Percentiles rank a stretch among this genome's conserved stretches.
phyloP scores from a whole-genome alignment of 2,113 vertebrate genomes.

The Chloebia gouldiae region DNA sequence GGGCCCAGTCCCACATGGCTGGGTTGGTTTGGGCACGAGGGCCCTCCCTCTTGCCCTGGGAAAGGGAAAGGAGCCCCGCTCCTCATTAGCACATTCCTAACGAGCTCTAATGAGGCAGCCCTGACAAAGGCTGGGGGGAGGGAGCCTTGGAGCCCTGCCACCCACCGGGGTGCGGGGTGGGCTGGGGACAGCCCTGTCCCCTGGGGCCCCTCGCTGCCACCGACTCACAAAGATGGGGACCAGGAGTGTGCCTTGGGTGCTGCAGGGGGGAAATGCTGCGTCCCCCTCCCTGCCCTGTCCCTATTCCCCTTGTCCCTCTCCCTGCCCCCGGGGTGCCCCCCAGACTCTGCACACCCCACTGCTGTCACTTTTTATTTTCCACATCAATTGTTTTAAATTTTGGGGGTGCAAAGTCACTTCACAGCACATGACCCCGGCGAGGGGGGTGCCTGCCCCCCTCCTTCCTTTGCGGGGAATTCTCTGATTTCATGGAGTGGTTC shows the following conservation, averaged over 20 bases:
- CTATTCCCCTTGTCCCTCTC: too few species aligned
- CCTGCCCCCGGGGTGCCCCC: background rate
- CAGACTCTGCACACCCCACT: background rate
- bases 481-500: background rate
- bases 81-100: background rate
- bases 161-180: background rate
- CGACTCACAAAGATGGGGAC: rapidly evolving
- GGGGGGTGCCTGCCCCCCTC: background rate
- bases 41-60: background rate
- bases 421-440: background rate
- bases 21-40: background rate
- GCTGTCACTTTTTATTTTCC: background rate
- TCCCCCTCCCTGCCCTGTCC: background rate
- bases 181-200: background rate
- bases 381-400: background rate
- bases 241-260: background rate
- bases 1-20: too few species aligned
- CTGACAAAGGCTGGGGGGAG: background rate
- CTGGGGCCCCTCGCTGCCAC: background rate
- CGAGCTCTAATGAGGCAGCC: background rate
- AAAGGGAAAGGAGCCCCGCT: background rate
- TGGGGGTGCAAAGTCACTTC: background rate
- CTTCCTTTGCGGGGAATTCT: background rate
- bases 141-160: background rate
- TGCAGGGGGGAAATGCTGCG: background rate